These are phyloP conservation scores for Leucoraja erinaceus DNA, from an alignment of 2,113 vertebrate genomes.

Conservation along the genomic window DNA sequence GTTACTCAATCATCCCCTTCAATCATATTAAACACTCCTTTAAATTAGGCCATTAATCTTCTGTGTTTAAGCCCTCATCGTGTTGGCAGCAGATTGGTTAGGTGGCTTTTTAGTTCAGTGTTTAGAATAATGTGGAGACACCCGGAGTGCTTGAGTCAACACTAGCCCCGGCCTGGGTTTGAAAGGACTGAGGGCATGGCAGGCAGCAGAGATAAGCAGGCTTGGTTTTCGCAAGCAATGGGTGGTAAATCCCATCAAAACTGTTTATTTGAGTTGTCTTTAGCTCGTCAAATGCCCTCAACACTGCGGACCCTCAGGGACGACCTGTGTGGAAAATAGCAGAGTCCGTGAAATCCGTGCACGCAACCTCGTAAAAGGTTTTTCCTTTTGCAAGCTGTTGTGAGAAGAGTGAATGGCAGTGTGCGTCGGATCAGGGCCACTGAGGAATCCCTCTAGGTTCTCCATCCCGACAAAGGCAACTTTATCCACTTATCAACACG, in stretches of 20 bases:
- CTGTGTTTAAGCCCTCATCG: background rate
- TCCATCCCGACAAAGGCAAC: background rate
- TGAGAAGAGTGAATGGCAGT: background rate
- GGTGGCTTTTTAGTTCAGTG: background rate
- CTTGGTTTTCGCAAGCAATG: background rate
- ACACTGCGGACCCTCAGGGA: background rate
- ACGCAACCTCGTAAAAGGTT: background rate
- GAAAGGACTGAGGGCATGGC: background rate
- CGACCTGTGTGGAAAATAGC: background rate
- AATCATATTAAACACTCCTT: too few species aligned
- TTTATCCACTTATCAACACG: background rate
- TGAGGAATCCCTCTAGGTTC: background rate
- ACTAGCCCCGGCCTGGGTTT: background rate
- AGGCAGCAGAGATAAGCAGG: background rate
- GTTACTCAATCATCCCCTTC: too few species aligned
- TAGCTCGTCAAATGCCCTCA: background rate
- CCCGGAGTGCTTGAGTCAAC: background rate
- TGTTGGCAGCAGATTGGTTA: too few species aligned
- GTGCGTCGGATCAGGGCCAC: background rate
- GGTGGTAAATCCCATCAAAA: background rate
- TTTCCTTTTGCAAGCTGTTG: background rate
- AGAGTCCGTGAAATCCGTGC: background rate
- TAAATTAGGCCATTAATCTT: background rate
- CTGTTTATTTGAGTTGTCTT: slow-evolving; percentile 17
- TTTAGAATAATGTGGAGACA: background rate